Percentiles rank a stretch among this genome's conserved stretches.
These are phyloP conservation scores for Chaetura pelagica DNA, from an alignment of 2,113 vertebrate genomes.

Conservation along the genomic window DNA sequence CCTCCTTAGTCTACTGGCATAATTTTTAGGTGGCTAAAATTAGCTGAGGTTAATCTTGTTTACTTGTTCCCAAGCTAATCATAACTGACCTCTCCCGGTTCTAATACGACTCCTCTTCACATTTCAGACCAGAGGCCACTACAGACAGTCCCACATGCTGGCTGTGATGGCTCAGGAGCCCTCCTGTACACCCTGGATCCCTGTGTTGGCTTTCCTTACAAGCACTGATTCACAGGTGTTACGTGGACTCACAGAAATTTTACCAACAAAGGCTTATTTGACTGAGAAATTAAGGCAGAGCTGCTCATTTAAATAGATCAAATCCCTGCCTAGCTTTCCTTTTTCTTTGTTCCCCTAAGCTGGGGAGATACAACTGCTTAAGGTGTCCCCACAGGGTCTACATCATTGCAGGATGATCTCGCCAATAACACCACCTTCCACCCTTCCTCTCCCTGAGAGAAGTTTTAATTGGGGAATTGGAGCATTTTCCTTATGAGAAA, in stretches of 20 bases:
- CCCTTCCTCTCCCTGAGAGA: not conserved
- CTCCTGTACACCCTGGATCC: not conserved
- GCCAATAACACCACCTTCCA: not conserved
- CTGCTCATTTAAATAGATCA: fast-evolving
- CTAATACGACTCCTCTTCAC: not conserved
- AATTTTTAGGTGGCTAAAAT: slow-evolving; percentile 28
- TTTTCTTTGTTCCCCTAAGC: not conserved
- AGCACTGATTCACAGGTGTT: not conserved
- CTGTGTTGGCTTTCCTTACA: not conserved
- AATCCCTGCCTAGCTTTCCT: not conserved
- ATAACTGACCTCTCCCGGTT: not conserved
- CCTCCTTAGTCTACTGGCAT: not conserved
- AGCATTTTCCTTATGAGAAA: too few species aligned
- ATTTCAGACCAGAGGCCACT: not conserved
- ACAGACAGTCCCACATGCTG: not conserved
- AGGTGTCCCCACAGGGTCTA: not conserved
- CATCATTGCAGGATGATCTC: not conserved
- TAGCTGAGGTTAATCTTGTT: not conserved
- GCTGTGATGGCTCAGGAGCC: not conserved
- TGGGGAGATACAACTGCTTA: not conserved
- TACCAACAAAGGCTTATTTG: not conserved
- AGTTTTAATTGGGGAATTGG: not conserved
- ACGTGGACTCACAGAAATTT: not conserved
- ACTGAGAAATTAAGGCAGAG: not conserved
- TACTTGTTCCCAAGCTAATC: not conserved